phyloP scores from a whole-genome alignment of 2,888 invertebrate genomes.

The Troilus luridus region DNA sequence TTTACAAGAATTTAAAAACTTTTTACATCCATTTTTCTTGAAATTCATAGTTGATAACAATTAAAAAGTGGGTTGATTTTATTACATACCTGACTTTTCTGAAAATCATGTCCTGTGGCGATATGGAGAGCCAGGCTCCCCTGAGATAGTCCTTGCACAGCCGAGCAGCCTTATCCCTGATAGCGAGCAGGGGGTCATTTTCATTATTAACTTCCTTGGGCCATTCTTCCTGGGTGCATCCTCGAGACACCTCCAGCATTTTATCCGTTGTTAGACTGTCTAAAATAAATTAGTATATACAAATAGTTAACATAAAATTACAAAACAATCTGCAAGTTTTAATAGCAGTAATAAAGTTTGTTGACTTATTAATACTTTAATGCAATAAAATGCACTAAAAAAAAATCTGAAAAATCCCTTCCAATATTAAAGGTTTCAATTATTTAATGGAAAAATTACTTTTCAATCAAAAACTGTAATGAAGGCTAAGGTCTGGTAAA shows the following conservation, averaged over 20 bases:
- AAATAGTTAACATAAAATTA: background rate
- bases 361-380: too few relatives aligned
- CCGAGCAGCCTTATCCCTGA: conserved; percentile 81
- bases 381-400: too few relatives aligned
- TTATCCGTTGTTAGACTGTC: background rate
- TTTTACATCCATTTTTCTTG: too few relatives aligned
- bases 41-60: background rate
- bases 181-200: conserved; percentile 23
- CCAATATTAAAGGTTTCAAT: too few relatives aligned
- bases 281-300: background rate
- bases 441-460: too few relatives aligned
- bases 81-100: conserved; percentile 84
- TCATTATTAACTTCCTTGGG: background rate
- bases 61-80: background rate
- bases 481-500: too few relatives aligned
- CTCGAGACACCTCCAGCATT: conserved; percentile 56
- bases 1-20: too few relatives aligned
- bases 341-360: too few relatives aligned
- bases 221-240: conserved; percentile 40
- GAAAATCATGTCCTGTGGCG: conserved; percentile 82
- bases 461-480: too few relatives aligned
- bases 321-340: background rate
- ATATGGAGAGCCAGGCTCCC: conserved; percentile 90
- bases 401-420: too few relatives aligned
- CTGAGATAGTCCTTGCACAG: conserved; percentile 92